These are phyloP conservation scores for Agrypnia vestita DNA, from an alignment of 1,140 invertebrate species.

Conservation along the genomic window DNA sequence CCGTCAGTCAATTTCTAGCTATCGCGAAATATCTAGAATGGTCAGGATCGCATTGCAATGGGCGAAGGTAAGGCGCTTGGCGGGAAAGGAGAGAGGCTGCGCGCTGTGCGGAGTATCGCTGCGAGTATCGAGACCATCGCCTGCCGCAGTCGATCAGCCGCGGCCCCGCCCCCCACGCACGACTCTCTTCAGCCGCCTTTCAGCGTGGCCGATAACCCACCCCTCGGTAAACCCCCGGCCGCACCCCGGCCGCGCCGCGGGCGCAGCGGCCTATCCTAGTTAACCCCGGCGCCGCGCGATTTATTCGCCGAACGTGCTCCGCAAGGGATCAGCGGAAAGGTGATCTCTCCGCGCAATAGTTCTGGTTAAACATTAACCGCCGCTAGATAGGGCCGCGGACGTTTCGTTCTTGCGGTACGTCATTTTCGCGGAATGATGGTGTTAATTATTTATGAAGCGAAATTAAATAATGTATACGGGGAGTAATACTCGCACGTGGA, in stretches of 20 bases:
- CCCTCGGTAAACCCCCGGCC: conserved; percentile 19
- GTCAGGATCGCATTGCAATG: neutral
- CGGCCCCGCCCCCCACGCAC: conserved; percentile 27
- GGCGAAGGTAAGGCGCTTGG: neutral
- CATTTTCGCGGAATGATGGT: no score
- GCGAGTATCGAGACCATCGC: neutral
- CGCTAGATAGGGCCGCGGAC: neutral
- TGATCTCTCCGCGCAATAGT: neutral
- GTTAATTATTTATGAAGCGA: no score
- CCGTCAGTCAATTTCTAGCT: no score
- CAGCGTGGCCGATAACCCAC: conserved; percentile 38
- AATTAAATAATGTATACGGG: no score
- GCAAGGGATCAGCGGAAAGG: conserved; percentile 32
- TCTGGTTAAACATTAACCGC: neutral
- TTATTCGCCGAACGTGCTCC: conserved; percentile 37
- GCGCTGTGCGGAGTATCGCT: neutral
- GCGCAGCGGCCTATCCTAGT: neutral
- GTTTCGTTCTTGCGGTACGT: no score
- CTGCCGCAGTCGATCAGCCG: conserved; percentile 13
- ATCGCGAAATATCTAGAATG: no score
- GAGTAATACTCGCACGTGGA: no score
- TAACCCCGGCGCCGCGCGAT: conserved; percentile 26
- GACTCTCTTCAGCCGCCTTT: conserved; percentile 14
- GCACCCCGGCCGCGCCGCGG: neutral
- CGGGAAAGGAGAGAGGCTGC: neutral